phyloP scores from a whole-genome alignment of 92 coral and sea anemone species.

The Nematostella vectensis region DNA sequence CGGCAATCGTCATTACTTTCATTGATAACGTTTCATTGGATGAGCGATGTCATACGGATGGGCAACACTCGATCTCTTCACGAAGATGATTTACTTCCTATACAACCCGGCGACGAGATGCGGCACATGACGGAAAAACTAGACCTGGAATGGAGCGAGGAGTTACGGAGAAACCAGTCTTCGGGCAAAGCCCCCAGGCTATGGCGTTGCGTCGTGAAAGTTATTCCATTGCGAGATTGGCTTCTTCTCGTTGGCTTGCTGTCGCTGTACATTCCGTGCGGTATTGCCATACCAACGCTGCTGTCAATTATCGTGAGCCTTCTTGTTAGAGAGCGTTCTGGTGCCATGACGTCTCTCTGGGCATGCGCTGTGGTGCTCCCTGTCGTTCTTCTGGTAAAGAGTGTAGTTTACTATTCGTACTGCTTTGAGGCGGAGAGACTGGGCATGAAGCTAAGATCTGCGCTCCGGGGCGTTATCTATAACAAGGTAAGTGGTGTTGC shows the following conservation, averaged over 20 bases:
- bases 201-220: not conserved
- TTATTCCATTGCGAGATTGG: not conserved
- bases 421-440: not conserved
- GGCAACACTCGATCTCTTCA: not conserved
- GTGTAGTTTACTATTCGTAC: not conserved
- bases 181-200: not conserved
- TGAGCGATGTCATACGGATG: not conserved
- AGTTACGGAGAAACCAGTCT: not conserved
- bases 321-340: not conserved
- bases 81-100: not conserved
- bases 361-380: slow-evolving; percentile 3
- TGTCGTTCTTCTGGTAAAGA: not conserved
- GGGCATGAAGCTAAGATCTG: slow-evolving; percentile 2
- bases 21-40: not conserved
- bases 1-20: not conserved
- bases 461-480: not conserved
- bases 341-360: not conserved
- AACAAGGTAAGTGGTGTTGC: slow-evolving; percentile 1
- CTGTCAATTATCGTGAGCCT: not conserved
- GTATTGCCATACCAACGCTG: not conserved
- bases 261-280: not conserved
- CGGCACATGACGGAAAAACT: not conserved
- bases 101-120: not conserved
- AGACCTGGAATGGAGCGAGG: not conserved
- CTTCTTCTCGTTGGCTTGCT: not conserved